These are phyloP conservation scores for Drepana arcuata DNA, from an alignment of 1,140 invertebrate species.

Conservation along the genomic window DNA sequence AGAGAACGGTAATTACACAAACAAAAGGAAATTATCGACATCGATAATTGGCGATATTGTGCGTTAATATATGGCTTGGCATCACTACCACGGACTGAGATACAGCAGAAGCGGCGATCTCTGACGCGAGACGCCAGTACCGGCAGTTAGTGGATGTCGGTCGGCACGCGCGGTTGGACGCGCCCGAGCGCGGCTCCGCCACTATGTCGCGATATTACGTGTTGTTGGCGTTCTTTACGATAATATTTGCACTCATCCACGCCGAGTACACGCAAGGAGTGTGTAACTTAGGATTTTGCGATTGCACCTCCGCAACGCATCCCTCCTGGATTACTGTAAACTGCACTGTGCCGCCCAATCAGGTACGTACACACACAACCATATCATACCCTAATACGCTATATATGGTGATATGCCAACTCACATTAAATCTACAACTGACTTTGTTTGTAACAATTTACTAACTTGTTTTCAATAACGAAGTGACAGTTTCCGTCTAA, in stretches of 20 bases:
- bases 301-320: slow-evolving; percentile 71
- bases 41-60: slow-evolving; percentile 36
- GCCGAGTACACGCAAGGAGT: slow-evolving; percentile 47
- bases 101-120: slow-evolving; percentile 14
- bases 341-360: slow-evolving; percentile 73
- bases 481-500: not conserved
- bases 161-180: slow-evolving; percentile 39
- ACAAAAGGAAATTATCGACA: slow-evolving; percentile 38
- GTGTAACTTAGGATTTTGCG: slow-evolving; percentile 74
- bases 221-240: slow-evolving; percentile 33
- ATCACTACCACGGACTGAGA: slow-evolving; percentile 29
- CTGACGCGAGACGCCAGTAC: slow-evolving; percentile 16
- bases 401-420: too few relatives aligned
- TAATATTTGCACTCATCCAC: slow-evolving; percentile 20
- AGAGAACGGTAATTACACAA: slow-evolving; percentile 21
- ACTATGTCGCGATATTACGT: slow-evolving; percentile 48
- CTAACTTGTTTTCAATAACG: not conserved
- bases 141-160: slow-evolving; percentile 43
- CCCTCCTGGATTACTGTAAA: slow-evolving; percentile 75
- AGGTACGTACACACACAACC: slow-evolving; percentile 63
- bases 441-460: not conserved
- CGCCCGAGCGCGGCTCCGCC: slow-evolving; percentile 39
- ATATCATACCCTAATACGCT: too few relatives aligned
- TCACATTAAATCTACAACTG: not conserved
- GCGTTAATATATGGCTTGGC: too few relatives aligned